Evolutionary conservation across 1,140 invertebrate species (phyloP).

Genomic region (Probaryconus sp.): DNA sequence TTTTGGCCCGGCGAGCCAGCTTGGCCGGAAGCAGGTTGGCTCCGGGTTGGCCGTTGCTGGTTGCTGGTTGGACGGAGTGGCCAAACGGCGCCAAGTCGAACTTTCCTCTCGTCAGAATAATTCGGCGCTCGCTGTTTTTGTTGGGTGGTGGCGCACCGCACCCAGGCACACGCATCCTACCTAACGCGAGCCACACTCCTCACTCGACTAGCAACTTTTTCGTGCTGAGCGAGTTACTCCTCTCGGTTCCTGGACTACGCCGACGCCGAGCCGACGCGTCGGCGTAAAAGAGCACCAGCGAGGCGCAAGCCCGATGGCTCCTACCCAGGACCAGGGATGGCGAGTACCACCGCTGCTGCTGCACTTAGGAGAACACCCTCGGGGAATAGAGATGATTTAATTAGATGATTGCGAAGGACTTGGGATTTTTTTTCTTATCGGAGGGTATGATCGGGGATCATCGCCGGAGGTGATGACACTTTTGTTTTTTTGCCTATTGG

Average conservation of each 20-base stretch:
- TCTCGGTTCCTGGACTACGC: constrained; percentile 71
- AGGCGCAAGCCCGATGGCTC: constrained; percentile 70
- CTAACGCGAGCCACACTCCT: constrained; percentile 74
- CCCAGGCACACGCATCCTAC: constrained; percentile 78
- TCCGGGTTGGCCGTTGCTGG: neutral
- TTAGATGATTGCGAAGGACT: constrained; percentile 39
- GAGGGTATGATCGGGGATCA: no score
- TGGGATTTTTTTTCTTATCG: constrained; percentile 3
- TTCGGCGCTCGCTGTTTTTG: constrained; percentile 31
- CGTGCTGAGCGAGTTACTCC: constrained; percentile 31
- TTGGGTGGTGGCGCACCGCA: constrained; percentile 74
- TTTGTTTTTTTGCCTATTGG: no score
- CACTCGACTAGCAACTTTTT: constrained; percentile 65
- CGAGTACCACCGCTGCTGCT: neutral
- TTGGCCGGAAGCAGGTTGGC: constrained; percentile 7
- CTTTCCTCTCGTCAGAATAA: no score
- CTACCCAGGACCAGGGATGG: constrained; percentile 19
- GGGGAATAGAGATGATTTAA: constrained; percentile 42
- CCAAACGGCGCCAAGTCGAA: no score
- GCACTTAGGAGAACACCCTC: no score
- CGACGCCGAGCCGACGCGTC: constrained; percentile 70
- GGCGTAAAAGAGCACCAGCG: constrained; percentile 66
- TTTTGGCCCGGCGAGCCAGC: constrained; percentile 13
- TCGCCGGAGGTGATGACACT: no score
- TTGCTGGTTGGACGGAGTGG: constrained; percentile 12